phyloP scores from a whole-genome alignment of 2,888 invertebrate species.

The Xestia c-nigrum region DNA sequence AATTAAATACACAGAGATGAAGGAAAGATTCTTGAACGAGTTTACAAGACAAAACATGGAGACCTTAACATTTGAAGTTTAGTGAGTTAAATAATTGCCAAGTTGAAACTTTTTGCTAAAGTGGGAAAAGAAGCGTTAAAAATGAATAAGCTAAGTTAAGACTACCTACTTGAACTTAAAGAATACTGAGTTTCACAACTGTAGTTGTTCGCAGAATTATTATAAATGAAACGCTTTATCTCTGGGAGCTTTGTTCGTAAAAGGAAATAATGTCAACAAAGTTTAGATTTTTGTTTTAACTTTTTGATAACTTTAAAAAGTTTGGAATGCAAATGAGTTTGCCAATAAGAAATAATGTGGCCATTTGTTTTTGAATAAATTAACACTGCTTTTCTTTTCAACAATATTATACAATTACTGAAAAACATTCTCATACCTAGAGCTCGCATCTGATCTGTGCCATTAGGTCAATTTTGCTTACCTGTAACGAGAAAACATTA shows the following conservation, averaged over 20 bases:
- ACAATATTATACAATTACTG: neutral
- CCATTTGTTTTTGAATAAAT: conserved; percentile 13
- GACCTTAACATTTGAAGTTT: conserved; percentile 4
- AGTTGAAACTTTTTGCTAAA: conserved; percentile 18
- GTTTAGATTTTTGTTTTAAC: conserved; percentile 32
- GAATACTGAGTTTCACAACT: conserved; percentile 29
- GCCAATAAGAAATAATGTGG: conserved; percentile 5
- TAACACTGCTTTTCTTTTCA: conserved; percentile 6
- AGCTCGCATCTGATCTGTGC: neutral
- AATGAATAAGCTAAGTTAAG: conserved; percentile 24
- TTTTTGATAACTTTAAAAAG: conserved; percentile 28
- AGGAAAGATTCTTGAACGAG: conserved; percentile 9
- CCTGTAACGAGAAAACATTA: conserved; percentile 36
- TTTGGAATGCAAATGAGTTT: conserved; percentile 31
- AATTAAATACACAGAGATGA: conserved; percentile 24
- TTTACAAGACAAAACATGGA: neutral
- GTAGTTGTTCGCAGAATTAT: conserved; percentile 46
- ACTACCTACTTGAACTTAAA: conserved; percentile 12
- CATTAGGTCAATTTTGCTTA: conserved; percentile 19
- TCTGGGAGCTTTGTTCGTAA: conserved; percentile 42
- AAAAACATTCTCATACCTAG: conserved; percentile 31
- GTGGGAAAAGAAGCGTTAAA: conserved; percentile 16
- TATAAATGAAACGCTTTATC: conserved; percentile 43
- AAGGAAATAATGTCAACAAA: conserved; percentile 40
- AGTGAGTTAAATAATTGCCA: conserved; percentile 15